Percentiles rank a stretch among this genome's conserved stretches.
phyloP scores from a whole-genome alignment of 2,888 invertebrate genomes.

The Tachina lurida region DNA sequence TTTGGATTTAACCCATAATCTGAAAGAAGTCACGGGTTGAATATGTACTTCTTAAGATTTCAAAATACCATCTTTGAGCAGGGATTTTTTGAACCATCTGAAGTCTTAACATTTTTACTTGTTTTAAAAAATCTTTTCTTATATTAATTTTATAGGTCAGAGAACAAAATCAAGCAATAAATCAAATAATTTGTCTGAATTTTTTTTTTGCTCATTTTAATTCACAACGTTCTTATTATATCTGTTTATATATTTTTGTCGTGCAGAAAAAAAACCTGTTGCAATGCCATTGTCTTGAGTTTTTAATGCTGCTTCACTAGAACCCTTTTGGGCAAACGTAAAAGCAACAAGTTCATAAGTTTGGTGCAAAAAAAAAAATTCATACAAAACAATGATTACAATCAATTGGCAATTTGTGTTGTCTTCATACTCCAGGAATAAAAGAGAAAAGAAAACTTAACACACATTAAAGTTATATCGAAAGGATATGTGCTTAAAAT shows the following conservation, averaged over 20 bases:
- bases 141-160: conserved; percentile 37
- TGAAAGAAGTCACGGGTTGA: too few species aligned
- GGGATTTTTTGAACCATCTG: too few species aligned
- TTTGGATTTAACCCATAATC: too few species aligned
- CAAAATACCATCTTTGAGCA: too few species aligned
- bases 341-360: conserved; percentile 44
- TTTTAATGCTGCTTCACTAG: not conserved
- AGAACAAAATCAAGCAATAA: conserved; percentile 44
- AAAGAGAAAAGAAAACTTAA: conserved; percentile 31
- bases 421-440: not conserved
- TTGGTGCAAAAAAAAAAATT: not conserved
- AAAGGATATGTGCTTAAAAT: conserved; percentile 46
- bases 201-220: conserved; percentile 27
- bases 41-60: too few species aligned
- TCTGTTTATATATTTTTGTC: not conserved
- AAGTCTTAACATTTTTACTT: too few species aligned
- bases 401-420: conserved; percentile 67
- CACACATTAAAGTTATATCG: conserved; percentile 46
- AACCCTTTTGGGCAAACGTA: conserved; percentile 25
- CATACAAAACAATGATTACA: conserved; percentile 55
- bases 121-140: not conserved
- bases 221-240: not conserved
- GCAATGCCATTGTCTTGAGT: conserved; percentile 43
- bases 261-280: conserved; percentile 43
- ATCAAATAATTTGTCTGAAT: conserved; percentile 65